phyloP scores from a whole-genome alignment of 92 coral and sea anemone genomes.

The Heliopora coerulea region DNA sequence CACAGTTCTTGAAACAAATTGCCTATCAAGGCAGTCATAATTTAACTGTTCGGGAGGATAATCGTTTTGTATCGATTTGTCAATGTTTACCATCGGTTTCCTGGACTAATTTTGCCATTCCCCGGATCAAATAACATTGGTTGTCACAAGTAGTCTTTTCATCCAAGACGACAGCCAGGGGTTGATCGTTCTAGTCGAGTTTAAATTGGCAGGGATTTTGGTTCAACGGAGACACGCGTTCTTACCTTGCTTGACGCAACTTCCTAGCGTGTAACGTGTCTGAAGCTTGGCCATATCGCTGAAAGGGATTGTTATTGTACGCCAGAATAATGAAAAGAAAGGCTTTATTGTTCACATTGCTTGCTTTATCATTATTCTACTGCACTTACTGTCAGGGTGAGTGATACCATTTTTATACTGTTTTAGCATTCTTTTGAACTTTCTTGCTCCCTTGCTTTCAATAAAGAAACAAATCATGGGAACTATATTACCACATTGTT shows the following conservation, averaged over 20 bases:
- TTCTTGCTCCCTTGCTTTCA: too few relatives aligned
- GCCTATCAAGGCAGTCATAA: neutral
- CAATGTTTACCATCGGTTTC: conserved; percentile 9
- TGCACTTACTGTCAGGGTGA: conserved; percentile 31
- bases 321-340: conserved; percentile 40
- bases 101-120: conserved; percentile 7
- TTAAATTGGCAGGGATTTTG: neutral
- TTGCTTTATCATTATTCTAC: conserved; percentile 41
- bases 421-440: too few relatives aligned
- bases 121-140: conserved; percentile 43
- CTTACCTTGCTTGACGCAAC: neutral
- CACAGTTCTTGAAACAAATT: too few relatives aligned
- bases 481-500: too few relatives aligned
- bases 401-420: neutral
- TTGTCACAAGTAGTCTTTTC: conserved; percentile 45
- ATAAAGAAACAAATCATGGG: too few relatives aligned
- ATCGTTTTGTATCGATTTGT: neutral
- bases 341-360: conserved; percentile 45
- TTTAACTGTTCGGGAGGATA: neutral
- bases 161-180: conserved; percentile 32
- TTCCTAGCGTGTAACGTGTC: conserved; percentile 5
- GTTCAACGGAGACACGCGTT: conserved; percentile 12
- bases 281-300: neutral
- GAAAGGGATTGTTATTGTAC: neutral
- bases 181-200: conserved; percentile 18